Base-by-base conservation (phyloP, 2,797 vertebrate genomes). In the Spinus olivaceus region DNA sequence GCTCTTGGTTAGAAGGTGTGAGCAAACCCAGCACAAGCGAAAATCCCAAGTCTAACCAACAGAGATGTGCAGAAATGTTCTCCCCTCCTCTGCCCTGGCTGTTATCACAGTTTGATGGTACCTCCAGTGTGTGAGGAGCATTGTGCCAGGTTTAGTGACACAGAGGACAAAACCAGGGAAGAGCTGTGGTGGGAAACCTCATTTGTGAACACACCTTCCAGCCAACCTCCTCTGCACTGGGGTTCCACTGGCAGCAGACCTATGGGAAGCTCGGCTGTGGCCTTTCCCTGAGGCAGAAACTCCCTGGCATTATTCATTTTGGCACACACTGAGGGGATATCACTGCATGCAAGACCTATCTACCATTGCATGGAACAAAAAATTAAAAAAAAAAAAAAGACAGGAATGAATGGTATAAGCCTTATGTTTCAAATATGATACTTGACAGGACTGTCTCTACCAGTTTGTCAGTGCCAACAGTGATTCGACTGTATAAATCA, bases 371-470 rank as follows among this genome's bases (percentile, higher is more conserved):
- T 23, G 35, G n/a, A n/a, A 30, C 16, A 69, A 22, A n/a, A 19
- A n/a, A 64, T 66, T 25, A 56, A 10, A 27, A 27, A 67, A 10
- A 37, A 19, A 10, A 21, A 24, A 10, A 22, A 0, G 60, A 46
- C 35, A 76, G 51, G 32, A 92, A 51, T 63, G 49, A 70, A 85
- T 49, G 63, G 30, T 22, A 39, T 65, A 84, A 94, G 59, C 23
- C 60, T 59, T 54, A 25, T 8, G 14, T 64, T 95, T 49, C 86
- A 71, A 86, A 92, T 59, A 64, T 14, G 72, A 42, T 30, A 10
- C 53, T 44, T 86, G 65, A 67, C 67, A 81, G 70, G 70, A 27
- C 67, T 66, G 86, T 88, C 70, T 81, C 86, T 77, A 84, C 78
- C 67, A 67, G 74, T 89, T 86, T 50, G 32, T 59, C 21, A 2